Base-by-base conservation (phyloP, 2,888 invertebrate genomes). In the Drosophila koepferae region DNA sequence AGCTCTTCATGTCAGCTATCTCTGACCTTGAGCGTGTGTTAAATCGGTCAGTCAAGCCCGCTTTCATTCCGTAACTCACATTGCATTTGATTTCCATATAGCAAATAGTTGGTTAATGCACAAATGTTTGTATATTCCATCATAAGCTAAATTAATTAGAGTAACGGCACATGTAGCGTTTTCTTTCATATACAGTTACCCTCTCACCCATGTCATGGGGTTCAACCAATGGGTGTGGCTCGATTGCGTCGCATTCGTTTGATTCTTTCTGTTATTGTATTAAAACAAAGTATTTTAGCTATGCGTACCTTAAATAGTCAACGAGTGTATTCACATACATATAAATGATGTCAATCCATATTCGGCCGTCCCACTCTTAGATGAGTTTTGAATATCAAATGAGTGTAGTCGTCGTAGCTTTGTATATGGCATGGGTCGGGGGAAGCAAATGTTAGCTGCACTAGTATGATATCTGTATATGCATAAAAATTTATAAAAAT, bases 111-210 rank as follows among this genome's bases (percentile, higher is more conserved):
- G 18, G 31, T 34, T 18, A 18, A 51, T 51, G 34, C 49, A 49
- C 49, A 51, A 34, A 51, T 51, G 49, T 12, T 51, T 34, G 49
- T 31, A 49, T 31, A 31, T 31, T 10, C 31, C n/a, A 31, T 18
- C 6, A 5, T 18, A 12, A 6, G 31, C 18, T 31, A 49, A 49
- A 49, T 55, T 41, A 58, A 44, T 58, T 43, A 67, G 54, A 53
- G 53, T 61, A 68, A 48, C 76, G 82, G 71, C 79, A 72, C 72
- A 73, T 72, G 76, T 34, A 51, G 72, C 85, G 77, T 85, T 76
- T 28, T 28, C 28, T 79, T 85, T 76, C 87, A 51, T 86, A 82
- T 74, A 61, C 59, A 61, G 74, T 87, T 84, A 78, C 74, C 72
- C 72, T 82, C 82, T 72, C 81, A 71, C 74, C 74, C 81, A 41